Base-by-base conservation (phyloP, 2,888 invertebrate species). In the Tineola bisselliella region DNA sequence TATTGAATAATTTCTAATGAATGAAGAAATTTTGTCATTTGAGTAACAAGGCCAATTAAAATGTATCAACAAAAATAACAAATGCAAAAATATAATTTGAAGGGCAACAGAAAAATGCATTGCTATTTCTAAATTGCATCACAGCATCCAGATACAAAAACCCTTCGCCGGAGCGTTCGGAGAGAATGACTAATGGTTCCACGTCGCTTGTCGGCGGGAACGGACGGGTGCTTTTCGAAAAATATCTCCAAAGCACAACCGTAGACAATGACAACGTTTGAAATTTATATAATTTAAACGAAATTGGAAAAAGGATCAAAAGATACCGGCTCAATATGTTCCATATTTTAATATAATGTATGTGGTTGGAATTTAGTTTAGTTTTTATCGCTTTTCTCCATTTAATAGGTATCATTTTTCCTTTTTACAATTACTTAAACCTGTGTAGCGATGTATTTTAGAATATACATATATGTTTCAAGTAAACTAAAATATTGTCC, bases 161-260 rank as follows among this genome's bases (percentile, higher is more conserved):
- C 43, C 60, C 33, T n/a, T 25, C 31, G 58, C 33, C 19, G n/a
- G 69, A 68, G 8, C 10, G 56, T 19, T 31, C 48, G 56, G 54
- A 60, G 69, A 67, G 70, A 69, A 78, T 83, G 82, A 86, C 73
- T 79, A 84, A 84, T 83, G 83, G 82, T 79, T 11, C 5, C 13
- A 33, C 60, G 60, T 58, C 58, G 15, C 58, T 33, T 33, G 58
- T 58, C 58, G 31, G 31, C 58, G 33, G 54, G 25, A 31, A 15
- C 31, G 33, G 33, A 33, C 48, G 48, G 60, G 33, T 30, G 75
- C 76, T 76, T 79, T 77, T 73, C 70, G 71, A 77, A 78, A 81
- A 79, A 78, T 78, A 78, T 73, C 72, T 70, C 76, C 68, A 68
- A 72, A 69, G 70, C 69, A 44, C 65, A 66, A 63, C 66, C 71